Evolutionary conservation across 2,888 invertebrate genomes (phyloP), one percentile per base, ranked within the genome.

Genomic region (Penaeus monodon): DNA sequence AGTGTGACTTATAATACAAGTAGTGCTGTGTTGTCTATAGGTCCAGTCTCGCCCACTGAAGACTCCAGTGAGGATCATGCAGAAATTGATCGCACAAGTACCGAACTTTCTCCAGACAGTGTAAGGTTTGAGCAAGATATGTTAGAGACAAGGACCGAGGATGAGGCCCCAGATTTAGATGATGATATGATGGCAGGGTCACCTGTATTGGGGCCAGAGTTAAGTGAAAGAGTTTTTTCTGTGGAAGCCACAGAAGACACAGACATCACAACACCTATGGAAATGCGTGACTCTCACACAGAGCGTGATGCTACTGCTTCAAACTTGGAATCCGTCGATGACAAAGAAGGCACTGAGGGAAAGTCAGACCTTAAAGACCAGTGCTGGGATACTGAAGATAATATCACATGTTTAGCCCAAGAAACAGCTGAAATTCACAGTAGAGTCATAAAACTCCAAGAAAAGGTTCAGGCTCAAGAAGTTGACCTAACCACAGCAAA

Each of bases 111-210:
- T 66, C 88, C 81, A 20, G 90, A 89, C 49, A 89, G 89, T 84
- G 85, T 90, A 17, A 86, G 90, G 20, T 85, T 90, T 68, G 91
- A 91, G 70, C 90, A 91, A 49, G 91, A 91, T 68, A 88, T 91
- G 49, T 85, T 91, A 29, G 92, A 92, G 89, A 92, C 92, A 73
- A 91, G 92, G 88, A 91, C 92, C 49, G 92, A 92, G 90, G 92
- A 92, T 91, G 92, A 92, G 85, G 91, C 91, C 78, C 91, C 92
- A 83, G 92, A 92, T 86, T 91, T 92, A 79, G 91, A 92, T 86
- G 91, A 92, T 89, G 92, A 91, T 81, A 90, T 90, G 22, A 89
- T 91, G 33, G 89, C 91, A 27, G 90, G 91, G 14, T 91, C 91
- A 20, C 90, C 91, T 76, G 91, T 86, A 49, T 73, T 80, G 27